phyloP scores from a whole-genome alignment of 2,888 invertebrate species.

The Cerceris rybyensis region DNA sequence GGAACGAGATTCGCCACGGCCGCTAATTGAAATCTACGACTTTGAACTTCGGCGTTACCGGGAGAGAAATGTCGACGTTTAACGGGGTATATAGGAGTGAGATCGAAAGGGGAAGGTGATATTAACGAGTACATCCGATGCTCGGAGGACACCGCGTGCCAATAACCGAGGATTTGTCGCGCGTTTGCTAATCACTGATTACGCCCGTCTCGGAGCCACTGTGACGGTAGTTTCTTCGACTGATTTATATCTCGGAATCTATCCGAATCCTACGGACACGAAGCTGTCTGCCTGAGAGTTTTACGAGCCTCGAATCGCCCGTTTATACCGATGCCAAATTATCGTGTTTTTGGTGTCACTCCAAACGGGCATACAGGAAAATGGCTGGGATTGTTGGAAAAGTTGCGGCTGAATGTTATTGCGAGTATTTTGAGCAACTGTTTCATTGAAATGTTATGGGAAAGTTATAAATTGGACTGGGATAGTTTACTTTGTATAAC shows the following conservation, averaged over 20 bases:
- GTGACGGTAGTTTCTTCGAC: constrained; percentile 29
- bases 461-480: no score
- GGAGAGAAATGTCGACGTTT: constrained; percentile 17
- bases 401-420: no score
- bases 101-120: constrained; percentile 33
- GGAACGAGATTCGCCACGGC: constrained; percentile 1
- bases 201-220: constrained; percentile 47
- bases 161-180: constrained; percentile 59
- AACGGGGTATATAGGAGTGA: constrained; percentile 34
- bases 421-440: no score
- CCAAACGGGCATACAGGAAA: no score
- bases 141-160: constrained; percentile 27
- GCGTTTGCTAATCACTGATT: constrained; percentile 66
- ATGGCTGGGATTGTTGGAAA: no score
- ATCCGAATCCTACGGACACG: neutral
- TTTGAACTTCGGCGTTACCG: constrained; percentile 69
- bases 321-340: neutral
- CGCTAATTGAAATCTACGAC: constrained; percentile 80
- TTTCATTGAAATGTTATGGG: no score
- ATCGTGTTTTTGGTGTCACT: no score
- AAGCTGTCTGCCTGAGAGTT: neutral
- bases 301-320: neutral
- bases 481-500: no score
- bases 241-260: constrained; percentile 39
- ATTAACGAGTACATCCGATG: constrained; percentile 45